Evolutionary conservation across 1,140 invertebrate genomes (phyloP).

Genomic region (Drosophila pandora): DNA sequence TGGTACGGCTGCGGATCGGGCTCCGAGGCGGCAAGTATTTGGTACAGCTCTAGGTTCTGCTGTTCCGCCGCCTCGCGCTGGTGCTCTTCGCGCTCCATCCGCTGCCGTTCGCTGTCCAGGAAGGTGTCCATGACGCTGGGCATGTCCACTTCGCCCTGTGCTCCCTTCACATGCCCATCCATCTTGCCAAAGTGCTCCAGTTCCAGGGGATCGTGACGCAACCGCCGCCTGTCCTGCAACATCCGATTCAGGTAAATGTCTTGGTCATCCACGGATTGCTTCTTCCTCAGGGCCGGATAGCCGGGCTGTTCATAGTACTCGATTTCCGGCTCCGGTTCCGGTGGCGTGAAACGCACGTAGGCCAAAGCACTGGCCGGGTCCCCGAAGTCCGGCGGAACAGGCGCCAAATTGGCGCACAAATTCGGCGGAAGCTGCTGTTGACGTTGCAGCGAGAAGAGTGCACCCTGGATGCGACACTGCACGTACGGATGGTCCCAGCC

Average conservation of each 20-base stretch:
- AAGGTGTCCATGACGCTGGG: constrained; percentile 76
- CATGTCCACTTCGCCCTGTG: constrained; percentile 48
- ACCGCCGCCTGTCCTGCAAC: constrained; percentile 66
- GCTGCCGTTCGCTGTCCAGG: constrained; percentile 73
- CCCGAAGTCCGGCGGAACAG: constrained; percentile 84
- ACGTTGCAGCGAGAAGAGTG: constrained; percentile 70
- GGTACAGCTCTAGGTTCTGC: constrained; percentile 71
- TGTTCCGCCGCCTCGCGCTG: constrained; percentile 50
- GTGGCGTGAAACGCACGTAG: constrained; percentile 91
- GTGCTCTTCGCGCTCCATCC: constrained; percentile 67
- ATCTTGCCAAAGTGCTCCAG: constrained; percentile 73
- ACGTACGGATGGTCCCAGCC: constrained; percentile 83
- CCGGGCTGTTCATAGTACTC: constrained; percentile 86
- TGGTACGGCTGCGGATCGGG: constrained; percentile 79
- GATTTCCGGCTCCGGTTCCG: constrained; percentile 88
- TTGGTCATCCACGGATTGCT: constrained; percentile 41
- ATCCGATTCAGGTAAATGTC: constrained; percentile 56
- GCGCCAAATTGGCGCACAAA: constrained; percentile 75
- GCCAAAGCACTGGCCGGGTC: constrained; percentile 88
- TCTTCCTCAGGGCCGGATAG: constrained; percentile 84
- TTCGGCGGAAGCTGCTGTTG: constrained; percentile 79
- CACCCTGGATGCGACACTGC: constrained; percentile 81
- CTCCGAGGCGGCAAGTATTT: constrained; percentile 75
- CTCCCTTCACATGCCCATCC: constrained; percentile 53
- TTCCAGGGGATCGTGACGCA: constrained; percentile 73